Evolutionary conservation across 2,113 vertebrate species (phyloP).

Genomic region (Triplophysa siluroides): DNA sequence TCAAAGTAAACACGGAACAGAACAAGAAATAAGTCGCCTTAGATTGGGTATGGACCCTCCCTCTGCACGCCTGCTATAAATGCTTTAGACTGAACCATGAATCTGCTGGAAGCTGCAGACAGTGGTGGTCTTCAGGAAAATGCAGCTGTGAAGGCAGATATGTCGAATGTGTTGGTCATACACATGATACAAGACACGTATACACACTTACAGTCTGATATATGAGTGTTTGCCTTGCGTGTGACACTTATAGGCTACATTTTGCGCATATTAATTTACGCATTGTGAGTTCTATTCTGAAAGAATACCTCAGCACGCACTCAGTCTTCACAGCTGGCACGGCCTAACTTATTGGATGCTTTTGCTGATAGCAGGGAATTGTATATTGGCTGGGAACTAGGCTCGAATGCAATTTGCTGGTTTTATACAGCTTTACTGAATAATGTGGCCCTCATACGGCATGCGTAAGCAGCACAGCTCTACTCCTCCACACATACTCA

Average conservation of each 20-base stretch:
- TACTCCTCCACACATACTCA: not conserved
- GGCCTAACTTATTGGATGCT: constrained; percentile 18
- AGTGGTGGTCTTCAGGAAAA: not conserved
- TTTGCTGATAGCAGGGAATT: constrained; percentile 25
- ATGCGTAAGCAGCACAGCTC: not conserved
- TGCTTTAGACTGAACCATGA: not conserved
- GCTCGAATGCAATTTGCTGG: constrained; percentile 22
- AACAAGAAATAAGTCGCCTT: constrained; percentile 27
- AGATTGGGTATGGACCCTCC: not conserved
- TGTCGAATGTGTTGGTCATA: not conserved
- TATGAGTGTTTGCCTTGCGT: not conserved
- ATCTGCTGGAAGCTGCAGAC: constrained; percentile 3
- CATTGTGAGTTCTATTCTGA: not conserved
- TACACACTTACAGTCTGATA: not conserved
- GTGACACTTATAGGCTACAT: not conserved
- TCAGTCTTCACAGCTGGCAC: constrained; percentile 10
- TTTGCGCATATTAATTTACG: constrained; percentile 8
- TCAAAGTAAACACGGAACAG: constrained; percentile 26
- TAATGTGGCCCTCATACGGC: constrained; percentile 1
- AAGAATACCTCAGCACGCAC: constrained; percentile 6
- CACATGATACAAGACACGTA: not conserved
- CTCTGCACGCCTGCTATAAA: not conserved
- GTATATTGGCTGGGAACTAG: constrained; percentile 11
- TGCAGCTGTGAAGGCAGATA: constrained; percentile 1
- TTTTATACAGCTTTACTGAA: not conserved